Percentiles rank a stretch among this genome's conserved stretches.
These are phyloP conservation scores for Acanthornis magna DNA, from an alignment of 2,797 vertebrate species.

Conservation along the genomic window DNA sequence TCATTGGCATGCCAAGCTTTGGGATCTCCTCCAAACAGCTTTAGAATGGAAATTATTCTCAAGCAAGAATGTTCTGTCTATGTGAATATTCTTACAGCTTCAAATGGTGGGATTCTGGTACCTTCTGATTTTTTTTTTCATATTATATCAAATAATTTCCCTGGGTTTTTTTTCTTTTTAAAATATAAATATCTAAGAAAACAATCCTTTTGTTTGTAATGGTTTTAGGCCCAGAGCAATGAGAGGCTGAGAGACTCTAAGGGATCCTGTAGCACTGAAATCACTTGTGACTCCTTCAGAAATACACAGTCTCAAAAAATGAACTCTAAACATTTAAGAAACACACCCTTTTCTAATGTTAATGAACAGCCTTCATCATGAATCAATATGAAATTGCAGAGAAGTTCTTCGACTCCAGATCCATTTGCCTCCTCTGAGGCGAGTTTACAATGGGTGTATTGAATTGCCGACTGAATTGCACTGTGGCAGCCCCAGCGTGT, in stretches of 20 bases:
- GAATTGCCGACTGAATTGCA: not conserved
- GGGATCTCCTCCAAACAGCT: not conserved
- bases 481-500: not conserved
- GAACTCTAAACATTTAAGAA: not conserved
- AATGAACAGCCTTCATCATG: not conserved
- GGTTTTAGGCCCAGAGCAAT: not conserved
- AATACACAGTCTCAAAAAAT: not conserved
- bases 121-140: not conserved
- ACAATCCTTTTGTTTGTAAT: not conserved
- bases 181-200: not conserved
- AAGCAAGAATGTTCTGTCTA: not conserved
- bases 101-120: not conserved
- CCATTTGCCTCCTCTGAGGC: not conserved
- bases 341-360: not conserved
- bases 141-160: not conserved
- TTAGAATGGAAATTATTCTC: not conserved
- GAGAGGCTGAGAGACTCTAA: not conserved
- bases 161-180: rapidly evolving
- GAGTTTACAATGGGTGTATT: not conserved
- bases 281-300: not conserved
- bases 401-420: not conserved
- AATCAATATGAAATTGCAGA: not conserved
- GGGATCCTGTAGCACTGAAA: not conserved
- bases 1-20: not conserved
- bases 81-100: not conserved